Base-by-base conservation (phyloP, 1,140 invertebrate species). In the Panagrolaimus sp. region DNA sequence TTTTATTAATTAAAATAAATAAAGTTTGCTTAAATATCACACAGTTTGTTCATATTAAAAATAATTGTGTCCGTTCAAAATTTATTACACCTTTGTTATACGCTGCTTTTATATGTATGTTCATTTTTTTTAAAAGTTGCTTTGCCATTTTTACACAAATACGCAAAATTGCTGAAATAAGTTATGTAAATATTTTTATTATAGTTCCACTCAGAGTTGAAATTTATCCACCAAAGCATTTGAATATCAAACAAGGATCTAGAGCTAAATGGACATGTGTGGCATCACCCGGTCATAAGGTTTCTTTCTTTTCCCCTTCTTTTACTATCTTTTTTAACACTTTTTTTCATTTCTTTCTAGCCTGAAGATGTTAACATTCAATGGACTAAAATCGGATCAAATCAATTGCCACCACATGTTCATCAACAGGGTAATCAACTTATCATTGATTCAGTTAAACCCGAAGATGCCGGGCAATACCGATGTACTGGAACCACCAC, bases 201-300 rank as follows among this genome's bases (percentile, higher is more conserved):
- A 43, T 62, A 76, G 74, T 70, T 23, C 63, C 68, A n/a, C 44
- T 77, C 5, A 70, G 72, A 0, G 78, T 81, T 2, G 64, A 81
- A 63, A 80, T 81, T 14, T 61, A 81, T 27, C 79, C 74, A 31
- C 79, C 79, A 23, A 78, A 78, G 57, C 72, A 75, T 63, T 64
- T 79, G 31, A 65, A 44, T 9, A 81, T 82, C 31, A 65, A 70
- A 3, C 68, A 83, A 53, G 78, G 81, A 51, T 48, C 68, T 27
- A 51, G 78, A 3, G 78, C 78, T 14, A 80, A 82, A 69, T 80
- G 78, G 78, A 74, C 72, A 44, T 80, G 78, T 51, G 64, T 66
- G 25, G 68, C 67, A 8, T 38, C 31, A 4, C 45, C 31, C 44
- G 72, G 68, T 27, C 66, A 67, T 31, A 42, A 23, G 46, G 44